phyloP scores from a whole-genome alignment of 2,797 vertebrate genomes.

The Peromyscus melanophrys region DNA sequence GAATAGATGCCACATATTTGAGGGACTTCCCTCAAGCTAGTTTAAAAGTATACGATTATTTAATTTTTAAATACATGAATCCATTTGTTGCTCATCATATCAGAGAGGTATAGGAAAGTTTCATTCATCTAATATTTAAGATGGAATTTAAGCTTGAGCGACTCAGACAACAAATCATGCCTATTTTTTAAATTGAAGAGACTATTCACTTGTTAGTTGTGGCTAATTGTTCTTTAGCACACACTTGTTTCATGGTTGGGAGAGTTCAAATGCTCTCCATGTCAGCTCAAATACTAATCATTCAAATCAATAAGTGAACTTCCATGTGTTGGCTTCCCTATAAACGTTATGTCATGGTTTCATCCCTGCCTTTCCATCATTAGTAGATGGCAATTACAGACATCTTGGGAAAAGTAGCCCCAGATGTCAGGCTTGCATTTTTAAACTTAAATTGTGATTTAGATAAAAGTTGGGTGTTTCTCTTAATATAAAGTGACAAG shows the following conservation, averaged over 20 bases:
- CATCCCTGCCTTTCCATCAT: neutral
- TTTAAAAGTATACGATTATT: too few species aligned
- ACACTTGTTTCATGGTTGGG: neutral
- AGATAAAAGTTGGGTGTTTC: neutral
- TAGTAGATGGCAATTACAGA: neutral
- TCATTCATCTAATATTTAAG: neutral
- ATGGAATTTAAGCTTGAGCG: conserved; percentile 66
- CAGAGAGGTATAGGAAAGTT: neutral
- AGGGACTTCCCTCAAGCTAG: too few species aligned
- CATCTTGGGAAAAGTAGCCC: rapidly evolving
- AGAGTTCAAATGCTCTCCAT: conserved; percentile 31
- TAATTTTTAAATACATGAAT: too few species aligned
- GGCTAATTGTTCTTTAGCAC: neutral
- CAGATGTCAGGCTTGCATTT: neutral
- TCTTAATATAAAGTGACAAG: neutral
- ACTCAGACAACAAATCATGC: conserved; percentile 60
- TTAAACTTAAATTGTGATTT: conserved; percentile 54
- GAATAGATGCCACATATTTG: too few species aligned
- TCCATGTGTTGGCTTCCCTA: neutral
- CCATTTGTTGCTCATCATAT: too few species aligned
- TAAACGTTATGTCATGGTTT: neutral
- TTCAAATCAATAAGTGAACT: conserved; percentile 28
- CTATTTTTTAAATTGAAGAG: conserved; percentile 23
- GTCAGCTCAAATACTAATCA: neutral
- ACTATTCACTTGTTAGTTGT: neutral